Evolutionary conservation across 2,797 vertebrate species (phyloP).

Genomic region (Phylloscopus collybita): DNA sequence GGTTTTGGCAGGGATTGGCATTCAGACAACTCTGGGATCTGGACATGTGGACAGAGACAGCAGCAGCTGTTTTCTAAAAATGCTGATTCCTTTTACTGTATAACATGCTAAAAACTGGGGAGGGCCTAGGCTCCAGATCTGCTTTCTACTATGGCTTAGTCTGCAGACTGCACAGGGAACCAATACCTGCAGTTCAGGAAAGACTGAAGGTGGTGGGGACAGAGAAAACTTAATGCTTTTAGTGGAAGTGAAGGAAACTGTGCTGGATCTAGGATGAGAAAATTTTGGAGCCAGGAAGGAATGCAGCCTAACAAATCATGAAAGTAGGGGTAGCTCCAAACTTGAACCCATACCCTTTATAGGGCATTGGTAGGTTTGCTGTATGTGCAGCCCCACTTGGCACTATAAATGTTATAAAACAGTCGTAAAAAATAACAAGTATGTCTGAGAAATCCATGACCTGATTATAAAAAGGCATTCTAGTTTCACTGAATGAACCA

Average conservation of each 20-base stretch:
- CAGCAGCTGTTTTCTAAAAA: neutral
- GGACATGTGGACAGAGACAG: neutral
- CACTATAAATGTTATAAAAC: conserved; percentile 6
- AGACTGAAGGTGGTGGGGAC: neutral
- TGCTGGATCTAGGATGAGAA: neutral
- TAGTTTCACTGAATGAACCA: conserved; percentile 46
- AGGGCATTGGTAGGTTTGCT: neutral
- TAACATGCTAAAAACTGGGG: neutral
- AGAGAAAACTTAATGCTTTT: neutral
- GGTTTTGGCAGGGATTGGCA: neutral
- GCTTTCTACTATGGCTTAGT: neutral
- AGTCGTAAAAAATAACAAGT: conserved; percentile 53
- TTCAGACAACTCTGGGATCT: neutral
- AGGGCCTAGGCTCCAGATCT: neutral
- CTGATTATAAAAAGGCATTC: conserved; percentile 47
- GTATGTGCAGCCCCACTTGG: neutral
- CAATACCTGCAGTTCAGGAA: neutral
- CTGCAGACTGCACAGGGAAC: fast-evolving
- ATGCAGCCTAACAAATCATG: neutral
- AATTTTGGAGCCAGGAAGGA: neutral
- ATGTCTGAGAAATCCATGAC: conserved; percentile 50
- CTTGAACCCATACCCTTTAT: neutral
- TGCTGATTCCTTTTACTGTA: neutral
- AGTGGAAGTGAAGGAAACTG: neutral
- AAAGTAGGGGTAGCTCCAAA: neutral